phyloP scores from a whole-genome alignment of 2,888 invertebrate species.

The Sussaba pulchella region DNA sequence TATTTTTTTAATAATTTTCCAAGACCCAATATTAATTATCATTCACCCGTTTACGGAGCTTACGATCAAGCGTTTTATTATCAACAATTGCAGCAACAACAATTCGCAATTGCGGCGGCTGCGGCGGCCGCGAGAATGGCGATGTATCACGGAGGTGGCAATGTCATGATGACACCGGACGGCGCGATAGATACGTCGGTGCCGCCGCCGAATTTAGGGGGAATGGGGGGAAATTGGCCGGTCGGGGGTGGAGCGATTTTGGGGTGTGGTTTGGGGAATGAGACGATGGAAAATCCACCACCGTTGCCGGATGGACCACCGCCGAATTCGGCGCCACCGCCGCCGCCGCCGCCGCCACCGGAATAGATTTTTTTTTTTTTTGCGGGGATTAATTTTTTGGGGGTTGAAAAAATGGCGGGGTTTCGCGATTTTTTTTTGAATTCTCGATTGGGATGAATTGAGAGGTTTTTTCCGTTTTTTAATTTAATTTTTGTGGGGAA shows the following conservation, averaged over 20 bases:
- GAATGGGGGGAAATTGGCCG: background rate
- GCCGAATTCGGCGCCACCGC: conserved; percentile 88
- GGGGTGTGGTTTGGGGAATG: no score
- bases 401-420: no score
- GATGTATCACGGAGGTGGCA: conserved; percentile 77
- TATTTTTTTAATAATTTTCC: conserved; percentile 77
- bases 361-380: conserved; percentile 69
- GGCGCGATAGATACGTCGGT: conserved; percentile 81
- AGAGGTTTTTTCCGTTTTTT: background rate
- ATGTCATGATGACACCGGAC: conserved; percentile 78
- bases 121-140: conserved; percentile 57
- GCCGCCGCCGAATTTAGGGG: conserved; percentile 78
- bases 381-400: no score
- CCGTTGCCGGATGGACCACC: conserved; percentile 87
- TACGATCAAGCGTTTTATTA: conserved; percentile 79
- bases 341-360: conserved; percentile 85
- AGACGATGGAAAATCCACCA: conserved; percentile 80
- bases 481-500: background rate
- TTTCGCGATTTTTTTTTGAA: no score
- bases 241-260: conserved; percentile 55
- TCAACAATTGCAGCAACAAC: conserved; percentile 74
- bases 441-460: background rate
- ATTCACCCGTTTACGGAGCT: conserved; percentile 71
- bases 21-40: conserved; percentile 72
- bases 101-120: conserved; percentile 59